Evolutionary conservation across 2,888 invertebrate species (phyloP).

Genomic region (Cataglyphis rosenhaueri): DNA sequence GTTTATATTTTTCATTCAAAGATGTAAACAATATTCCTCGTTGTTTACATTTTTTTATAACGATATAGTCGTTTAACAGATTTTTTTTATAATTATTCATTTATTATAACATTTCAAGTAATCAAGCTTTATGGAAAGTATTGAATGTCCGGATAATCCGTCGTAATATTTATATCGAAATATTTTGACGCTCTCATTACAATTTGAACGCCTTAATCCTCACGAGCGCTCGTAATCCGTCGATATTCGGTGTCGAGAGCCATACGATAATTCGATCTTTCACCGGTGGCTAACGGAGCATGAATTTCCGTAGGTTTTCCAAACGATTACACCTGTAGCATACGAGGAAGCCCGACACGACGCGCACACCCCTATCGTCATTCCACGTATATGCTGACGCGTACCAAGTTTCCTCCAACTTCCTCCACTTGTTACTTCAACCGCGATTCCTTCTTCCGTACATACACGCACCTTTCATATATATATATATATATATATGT

Average conservation of each 20-base stretch:
- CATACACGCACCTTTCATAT: slow-evolving; percentile 8
- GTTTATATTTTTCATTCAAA: neutral
- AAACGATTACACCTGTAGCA: slow-evolving; percentile 78
- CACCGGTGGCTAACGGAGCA: slow-evolving; percentile 35
- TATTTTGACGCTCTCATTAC: slow-evolving; percentile 14
- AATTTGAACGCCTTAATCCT: neutral
- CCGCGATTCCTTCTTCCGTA: slow-evolving; percentile 74
- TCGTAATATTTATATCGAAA: neutral
- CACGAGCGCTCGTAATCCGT: slow-evolving; percentile 5
- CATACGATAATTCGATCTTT: slow-evolving; percentile 30
- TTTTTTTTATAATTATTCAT: neutral
- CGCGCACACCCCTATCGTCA: slow-evolving; percentile 24
- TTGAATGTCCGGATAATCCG: slow-evolving; percentile 2
- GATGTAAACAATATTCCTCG: neutral
- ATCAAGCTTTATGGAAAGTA: neutral
- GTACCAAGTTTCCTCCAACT: slow-evolving; percentile 55
- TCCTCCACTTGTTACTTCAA: slow-evolving; percentile 73
- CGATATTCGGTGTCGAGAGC: neutral
- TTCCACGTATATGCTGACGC: slow-evolving; percentile 50
- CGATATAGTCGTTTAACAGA: neutral
- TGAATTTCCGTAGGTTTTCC: slow-evolving; percentile 77
- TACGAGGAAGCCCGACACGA: slow-evolving; percentile 25
- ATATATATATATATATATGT: neutral
- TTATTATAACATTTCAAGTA: neutral
- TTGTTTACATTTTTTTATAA: neutral